Percentiles rank a stretch among this genome's conserved stretches.
These are phyloP conservation scores for Pollenia griseotomentosa DNA, from an alignment of 2,888 invertebrate species.

Conservation along the genomic window DNA sequence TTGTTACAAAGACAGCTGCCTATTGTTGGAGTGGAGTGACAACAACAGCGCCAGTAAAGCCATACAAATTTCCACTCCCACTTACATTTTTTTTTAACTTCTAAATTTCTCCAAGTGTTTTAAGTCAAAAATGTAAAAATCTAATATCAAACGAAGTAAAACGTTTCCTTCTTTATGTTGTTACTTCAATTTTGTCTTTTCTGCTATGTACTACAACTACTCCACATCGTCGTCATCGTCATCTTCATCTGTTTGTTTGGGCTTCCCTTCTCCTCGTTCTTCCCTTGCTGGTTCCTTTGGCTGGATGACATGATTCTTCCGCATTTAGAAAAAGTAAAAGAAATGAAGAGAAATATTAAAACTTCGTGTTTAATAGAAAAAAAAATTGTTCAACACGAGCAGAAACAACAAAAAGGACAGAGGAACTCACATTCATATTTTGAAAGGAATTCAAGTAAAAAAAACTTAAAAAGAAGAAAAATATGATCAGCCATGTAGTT, in stretches of 20 bases:
- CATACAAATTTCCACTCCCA: constrained; percentile 38
- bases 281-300: constrained; percentile 15
- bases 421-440: not conserved
- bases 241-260: not conserved
- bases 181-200: constrained; percentile 17
- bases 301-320: constrained; percentile 63
- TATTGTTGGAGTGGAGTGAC: constrained; percentile 1
- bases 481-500: constrained; percentile 33
- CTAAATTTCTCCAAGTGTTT: constrained; percentile 26
- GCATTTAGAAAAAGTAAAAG: constrained; percentile 42
- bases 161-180: constrained; percentile 38
- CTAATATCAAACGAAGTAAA: constrained; percentile 12
- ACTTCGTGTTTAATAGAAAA: constrained; percentile 52
- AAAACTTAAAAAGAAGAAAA: constrained; percentile 1
- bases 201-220: not conserved
- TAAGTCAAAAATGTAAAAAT: constrained; percentile 9
- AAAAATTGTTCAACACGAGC: constrained; percentile 10
- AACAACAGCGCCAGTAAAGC: constrained; percentile 13
- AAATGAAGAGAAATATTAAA: constrained; percentile 36
- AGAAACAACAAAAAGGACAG: constrained; percentile 7
- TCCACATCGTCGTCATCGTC: not conserved
- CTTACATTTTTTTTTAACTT: constrained; percentile 19
- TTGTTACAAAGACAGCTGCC: not conserved
- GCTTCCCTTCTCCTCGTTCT: constrained; percentile 16
- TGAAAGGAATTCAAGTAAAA: not conserved